Base-by-base conservation (phyloP, 2,888 invertebrate species). In the Oeneis ivallda region DNA sequence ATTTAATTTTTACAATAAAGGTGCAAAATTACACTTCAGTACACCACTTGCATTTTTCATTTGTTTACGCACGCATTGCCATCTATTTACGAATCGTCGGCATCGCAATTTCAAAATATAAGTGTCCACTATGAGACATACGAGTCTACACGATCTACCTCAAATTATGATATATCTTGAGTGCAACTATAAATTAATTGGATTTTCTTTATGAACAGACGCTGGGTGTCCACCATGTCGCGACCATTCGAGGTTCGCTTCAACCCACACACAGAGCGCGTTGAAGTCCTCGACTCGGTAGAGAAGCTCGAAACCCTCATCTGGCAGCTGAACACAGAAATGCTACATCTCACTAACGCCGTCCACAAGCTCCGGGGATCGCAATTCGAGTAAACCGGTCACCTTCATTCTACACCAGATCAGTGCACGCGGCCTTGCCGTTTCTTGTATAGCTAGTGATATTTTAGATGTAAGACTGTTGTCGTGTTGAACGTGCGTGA, bases 201-300 rank as follows among this genome's bases (percentile, higher is more conserved):
- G n/a, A 15, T 37, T 15, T 43, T 43, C 9, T 41, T 70, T 34
- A 61, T 26, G 9, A 69, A 13, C 78, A 92, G 98, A 86, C 96
- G 97, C 81, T 99, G 98, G 98, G 97, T 98, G 59, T 94, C 96
- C 61, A 95, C 95, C 77, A 98, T 99, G 95, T 97, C 97, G 65
- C 95, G 99, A 77, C 98, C 99, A 5, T 99, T 99, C 93, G 98
- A 99, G 87, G 97, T 99, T 65, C 95, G 98, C 74, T 99, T 97
- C 94, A 97, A 98, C 89, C 97, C 99, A n/a, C 98, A 99, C 93
- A 99, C 99, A 45, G 98, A 99, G 85, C 95, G 96, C 69, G 96
- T 99, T 56, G 98, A 99, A 83, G 95, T 99, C 17, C 93, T 99
- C 65, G 99, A 99, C 92, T 96, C 96, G 62, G 96, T 98, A 0